phyloP scores from a whole-genome alignment of 2,888 invertebrate genomes.

The Dolichopus griseipennis region DNA sequence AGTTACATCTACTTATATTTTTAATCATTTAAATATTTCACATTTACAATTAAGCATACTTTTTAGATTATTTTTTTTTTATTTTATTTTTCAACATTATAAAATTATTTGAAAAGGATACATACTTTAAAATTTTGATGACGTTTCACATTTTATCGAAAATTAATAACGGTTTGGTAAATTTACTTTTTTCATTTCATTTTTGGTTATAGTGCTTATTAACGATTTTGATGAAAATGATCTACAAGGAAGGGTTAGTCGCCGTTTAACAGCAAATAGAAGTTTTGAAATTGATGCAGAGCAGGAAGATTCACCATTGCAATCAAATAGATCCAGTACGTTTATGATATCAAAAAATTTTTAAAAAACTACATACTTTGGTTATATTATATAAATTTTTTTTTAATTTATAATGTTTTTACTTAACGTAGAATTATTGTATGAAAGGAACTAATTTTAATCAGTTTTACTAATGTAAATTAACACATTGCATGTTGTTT shows the following conservation, averaged over 20 bases:
- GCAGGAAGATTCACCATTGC: conserved; percentile 73
- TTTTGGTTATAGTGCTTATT: not conserved
- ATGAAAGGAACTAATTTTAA: too few species aligned
- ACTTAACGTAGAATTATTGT: too few species aligned
- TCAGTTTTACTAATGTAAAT: too few species aligned
- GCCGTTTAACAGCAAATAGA: conserved; percentile 42
- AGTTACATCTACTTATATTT: too few species aligned
- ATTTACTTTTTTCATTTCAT: conserved; percentile 1
- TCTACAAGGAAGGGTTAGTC: conserved; percentile 28
- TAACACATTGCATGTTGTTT: too few species aligned
- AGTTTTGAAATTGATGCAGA: conserved; percentile 25
- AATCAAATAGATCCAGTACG: conserved; percentile 78
- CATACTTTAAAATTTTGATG: conserved; percentile 11
- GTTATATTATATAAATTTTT: too few species aligned
- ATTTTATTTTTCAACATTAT: too few species aligned
- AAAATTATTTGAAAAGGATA: conserved; percentile 18
- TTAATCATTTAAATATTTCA: too few species aligned
- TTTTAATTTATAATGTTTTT: too few species aligned
- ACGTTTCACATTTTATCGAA: not conserved
- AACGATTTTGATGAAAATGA: conserved; percentile 4
- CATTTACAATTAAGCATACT: too few species aligned
- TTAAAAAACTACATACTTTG: too few species aligned
- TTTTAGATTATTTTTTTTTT: too few species aligned
- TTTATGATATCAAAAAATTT: conserved; percentile 33
- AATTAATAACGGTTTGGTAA: conserved; percentile 2